Conservation (phyloP, 2,888 invertebrate genomes). For the Synergus itoensis region DNA sequence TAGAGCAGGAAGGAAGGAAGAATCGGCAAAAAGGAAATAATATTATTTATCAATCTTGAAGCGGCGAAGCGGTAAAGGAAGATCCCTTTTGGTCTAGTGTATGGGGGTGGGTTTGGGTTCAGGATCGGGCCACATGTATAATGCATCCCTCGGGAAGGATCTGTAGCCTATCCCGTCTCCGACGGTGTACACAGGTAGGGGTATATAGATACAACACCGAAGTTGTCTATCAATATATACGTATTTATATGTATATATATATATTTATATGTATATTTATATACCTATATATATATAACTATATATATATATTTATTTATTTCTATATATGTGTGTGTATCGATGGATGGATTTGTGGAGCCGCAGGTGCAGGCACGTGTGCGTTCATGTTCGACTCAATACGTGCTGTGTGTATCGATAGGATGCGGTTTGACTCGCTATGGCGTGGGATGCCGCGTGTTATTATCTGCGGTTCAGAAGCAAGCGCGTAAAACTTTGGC, state of each 20-base stretch:
- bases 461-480: conserved; percentile 71
- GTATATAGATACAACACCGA: conserved; percentile 42
- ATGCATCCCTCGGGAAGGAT: conserved; percentile 65
- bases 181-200: conserved; percentile 44
- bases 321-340: conserved; percentile 28
- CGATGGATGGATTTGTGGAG: conserved; percentile 35
- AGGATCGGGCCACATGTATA: conserved; percentile 65
- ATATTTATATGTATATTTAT: conserved; percentile 1
- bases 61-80: conserved; percentile 42
- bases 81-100: conserved; percentile 49
- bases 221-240: neutral
- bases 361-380: conserved; percentile 58
- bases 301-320: neutral
- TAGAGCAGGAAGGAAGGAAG: conserved; percentile 41
- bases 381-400: conserved; percentile 60
- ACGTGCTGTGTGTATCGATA: conserved; percentile 71
- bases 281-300: conserved; percentile 17
- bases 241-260: neutral
- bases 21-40: conserved; percentile 57
- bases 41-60: conserved; percentile 71
- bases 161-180: conserved; percentile 60
- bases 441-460: conserved; percentile 67
- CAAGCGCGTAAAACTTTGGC: conserved; percentile 68
- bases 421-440: conserved; percentile 69
- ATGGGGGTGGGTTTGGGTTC: conserved; percentile 35